phyloP scores from a whole-genome alignment of 2,113 vertebrate species.

The Phrynocephalus versicolor region DNA sequence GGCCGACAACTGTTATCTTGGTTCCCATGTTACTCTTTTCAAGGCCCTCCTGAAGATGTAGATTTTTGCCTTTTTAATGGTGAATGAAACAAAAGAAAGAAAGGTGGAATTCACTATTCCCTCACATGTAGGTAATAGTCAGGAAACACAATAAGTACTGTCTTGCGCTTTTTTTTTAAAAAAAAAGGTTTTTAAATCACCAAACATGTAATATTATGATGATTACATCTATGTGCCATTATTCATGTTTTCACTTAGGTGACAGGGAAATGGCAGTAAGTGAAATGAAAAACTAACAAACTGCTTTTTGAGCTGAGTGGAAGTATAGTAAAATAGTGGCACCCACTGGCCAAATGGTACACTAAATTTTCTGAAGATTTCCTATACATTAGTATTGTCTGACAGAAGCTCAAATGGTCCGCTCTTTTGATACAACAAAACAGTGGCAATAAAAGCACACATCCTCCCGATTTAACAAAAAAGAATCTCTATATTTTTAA shows the following conservation, averaged over 20 bases:
- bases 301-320: background rate
- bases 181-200: background rate
- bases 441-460: too few species aligned
- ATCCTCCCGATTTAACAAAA: too few species aligned
- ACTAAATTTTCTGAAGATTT: background rate
- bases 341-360: constrained; percentile 49
- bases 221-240: background rate
- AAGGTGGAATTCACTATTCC: background rate
- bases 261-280: background rate
- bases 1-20: too few species aligned
- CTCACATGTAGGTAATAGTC: too few species aligned
- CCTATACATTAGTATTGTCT: background rate
- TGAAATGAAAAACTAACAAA: background rate
- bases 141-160: background rate
- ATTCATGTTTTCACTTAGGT: background rate
- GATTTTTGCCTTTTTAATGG: background rate
- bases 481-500: too few species aligned
- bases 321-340: constrained; percentile 53
- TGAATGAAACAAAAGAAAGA: background rate
- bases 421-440: background rate
- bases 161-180: background rate
- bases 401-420: background rate
- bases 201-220: background rate
- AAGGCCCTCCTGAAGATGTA: background rate
- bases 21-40: background rate